phyloP scores from a whole-genome alignment of 2,888 invertebrate genomes.

The Ypsolopha scabrella region DNA sequence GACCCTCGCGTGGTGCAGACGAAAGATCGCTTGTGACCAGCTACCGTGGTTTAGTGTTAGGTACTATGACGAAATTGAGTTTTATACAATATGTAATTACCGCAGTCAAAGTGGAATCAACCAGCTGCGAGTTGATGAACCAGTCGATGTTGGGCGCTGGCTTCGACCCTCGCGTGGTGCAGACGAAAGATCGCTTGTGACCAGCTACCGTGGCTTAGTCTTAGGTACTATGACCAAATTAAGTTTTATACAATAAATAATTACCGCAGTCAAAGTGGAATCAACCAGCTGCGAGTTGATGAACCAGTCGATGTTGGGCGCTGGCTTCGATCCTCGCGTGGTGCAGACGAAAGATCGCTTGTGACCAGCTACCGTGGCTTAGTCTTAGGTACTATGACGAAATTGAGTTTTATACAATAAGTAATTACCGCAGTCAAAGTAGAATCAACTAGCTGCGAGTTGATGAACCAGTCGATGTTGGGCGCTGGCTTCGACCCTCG shows the following conservation, averaged over 20 bases:
- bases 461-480: conserved; percentile 76
- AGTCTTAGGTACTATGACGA: conserved; percentile 78
- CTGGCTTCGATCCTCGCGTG: conserved; percentile 85
- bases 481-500: conserved; percentile 68
- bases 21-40: conserved; percentile 79
- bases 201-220: conserved; percentile 57
- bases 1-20: conserved; percentile 87
- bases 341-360: conserved; percentile 82
- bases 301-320: conserved; percentile 86
- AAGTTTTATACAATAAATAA: conserved; percentile 23
- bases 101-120: conserved; percentile 56
- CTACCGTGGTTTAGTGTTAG: conserved; percentile 78
- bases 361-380: conserved; percentile 79
- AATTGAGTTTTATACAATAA: conserved; percentile 75
- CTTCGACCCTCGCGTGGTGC: conserved; percentile 71
- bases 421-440: conserved; percentile 45
- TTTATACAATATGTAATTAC: conserved; percentile 60
- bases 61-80: conserved; percentile 79
- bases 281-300: conserved; percentile 70
- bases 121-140: conserved; percentile 63
- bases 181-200: conserved; percentile 78
- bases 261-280: conserved; percentile 53
- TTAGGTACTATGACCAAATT: conserved; percentile 9
- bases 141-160: conserved; percentile 78
- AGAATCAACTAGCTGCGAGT: conserved; percentile 44